Base-by-base conservation (phyloP, 2,888 invertebrate genomes). In the Lochmaea capreae region DNA sequence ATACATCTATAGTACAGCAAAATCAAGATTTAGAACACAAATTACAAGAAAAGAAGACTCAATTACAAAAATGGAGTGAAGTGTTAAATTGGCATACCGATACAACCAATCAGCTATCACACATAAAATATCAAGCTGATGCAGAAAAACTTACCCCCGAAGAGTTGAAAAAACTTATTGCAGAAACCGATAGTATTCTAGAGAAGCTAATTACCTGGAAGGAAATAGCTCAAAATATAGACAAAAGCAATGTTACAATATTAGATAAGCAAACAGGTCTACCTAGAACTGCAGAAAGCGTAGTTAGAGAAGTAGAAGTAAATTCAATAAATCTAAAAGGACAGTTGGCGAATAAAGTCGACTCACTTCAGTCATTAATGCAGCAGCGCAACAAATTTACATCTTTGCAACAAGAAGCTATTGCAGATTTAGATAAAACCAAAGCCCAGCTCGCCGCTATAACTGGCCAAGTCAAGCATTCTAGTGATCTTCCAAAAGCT, bases 61-160 rank as follows among this genome's bases (percentile, higher is more conserved):
- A 92, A 4, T 85, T 96, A 39, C 93, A 95, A 83, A 94, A 94
- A 82, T 96, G 97, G 95, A 91, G 92, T 0, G 95, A 95, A 81
- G 89, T 97, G 39, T 86, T 95, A 10, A 93, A 92, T 80, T 95
- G 95, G 94, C 92, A 94, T 79, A 92, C 93, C 68, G 95, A 95
- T 78, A 92, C 93, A 0, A 91, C 91, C 77, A 94, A 94, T 79
- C 95, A 94, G 84, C 86, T 96, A 61, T 92, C 92, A 66, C 95
- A 96, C 80, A 90, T 94, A 75, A 93, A 95, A 82, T 94, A 95
- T 82, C 94, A 95, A 85, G 88, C 94, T 8, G 94, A 95, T 73
- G 93, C 93, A 39, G 92, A 93, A 11, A 94, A 94, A 84, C 90
- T 92, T 0, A 90, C 90, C 1, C 90, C 93, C 0, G 91, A 92